These are phyloP conservation scores for Oasisia sp. DNA, from an alignment of 2,888 invertebrate genomes.

Conservation along the genomic window DNA sequence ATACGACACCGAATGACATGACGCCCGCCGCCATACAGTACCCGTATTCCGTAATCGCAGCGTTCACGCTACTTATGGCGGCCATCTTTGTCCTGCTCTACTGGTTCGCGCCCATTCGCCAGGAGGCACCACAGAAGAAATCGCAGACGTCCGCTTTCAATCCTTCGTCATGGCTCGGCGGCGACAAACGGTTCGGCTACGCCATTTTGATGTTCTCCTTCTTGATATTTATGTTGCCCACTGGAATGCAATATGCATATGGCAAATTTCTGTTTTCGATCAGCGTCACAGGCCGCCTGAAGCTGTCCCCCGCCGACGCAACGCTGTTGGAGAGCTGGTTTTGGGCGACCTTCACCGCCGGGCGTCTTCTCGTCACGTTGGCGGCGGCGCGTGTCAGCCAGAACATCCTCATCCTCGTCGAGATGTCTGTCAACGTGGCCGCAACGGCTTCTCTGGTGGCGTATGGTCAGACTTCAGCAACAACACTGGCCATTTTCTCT, in stretches of 20 bases:
- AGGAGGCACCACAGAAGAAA: background rate
- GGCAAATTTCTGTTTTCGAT: slow-evolving; percentile 51
- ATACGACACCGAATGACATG: background rate
- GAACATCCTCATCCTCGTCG: background rate
- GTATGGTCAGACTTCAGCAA: background rate
- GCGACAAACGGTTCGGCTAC: slow-evolving; percentile 43
- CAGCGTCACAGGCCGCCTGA: slow-evolving; percentile 47
- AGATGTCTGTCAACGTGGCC: slow-evolving; percentile 18
- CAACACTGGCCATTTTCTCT: slow-evolving; percentile 30
- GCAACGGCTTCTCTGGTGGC: slow-evolving; percentile 20
- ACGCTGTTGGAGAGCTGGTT: slow-evolving; percentile 48
- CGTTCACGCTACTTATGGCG: background rate
- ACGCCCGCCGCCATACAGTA: background rate
- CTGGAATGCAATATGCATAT: slow-evolving; percentile 48
- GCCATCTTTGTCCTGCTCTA: background rate
- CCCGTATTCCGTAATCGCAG: slow-evolving; percentile 8
- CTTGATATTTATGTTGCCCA: slow-evolving; percentile 43
- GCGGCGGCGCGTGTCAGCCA: slow-evolving; percentile 31
- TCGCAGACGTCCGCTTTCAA: slow-evolving; percentile 25
- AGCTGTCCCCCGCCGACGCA: slow-evolving; percentile 44
- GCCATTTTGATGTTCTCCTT: slow-evolving; percentile 38
- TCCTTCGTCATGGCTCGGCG: slow-evolving; percentile 14
- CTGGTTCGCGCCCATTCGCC: background rate
- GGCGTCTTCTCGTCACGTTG: slow-evolving; percentile 45
- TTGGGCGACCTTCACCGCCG: slow-evolving; percentile 50